These are phyloP conservation scores for Myiopsitta monachus DNA, from an alignment of 2,113 vertebrate genomes.

Conservation along the genomic window DNA sequence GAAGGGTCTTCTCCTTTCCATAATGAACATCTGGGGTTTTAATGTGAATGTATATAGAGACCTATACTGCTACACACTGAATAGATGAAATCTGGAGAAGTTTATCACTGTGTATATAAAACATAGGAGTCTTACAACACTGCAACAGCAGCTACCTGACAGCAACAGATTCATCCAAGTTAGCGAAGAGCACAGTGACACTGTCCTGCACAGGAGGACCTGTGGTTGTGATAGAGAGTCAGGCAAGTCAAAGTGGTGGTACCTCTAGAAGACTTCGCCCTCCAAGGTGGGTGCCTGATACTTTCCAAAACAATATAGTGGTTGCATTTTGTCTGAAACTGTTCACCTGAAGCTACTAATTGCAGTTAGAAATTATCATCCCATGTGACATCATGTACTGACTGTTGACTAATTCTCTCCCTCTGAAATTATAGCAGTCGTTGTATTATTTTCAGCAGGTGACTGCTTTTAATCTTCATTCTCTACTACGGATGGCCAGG, in stretches of 20 bases:
- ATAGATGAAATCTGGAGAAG: background rate
- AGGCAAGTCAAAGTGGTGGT: rapidly evolving
- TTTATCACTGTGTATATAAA: background rate
- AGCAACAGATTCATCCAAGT: background rate
- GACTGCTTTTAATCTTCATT: background rate
- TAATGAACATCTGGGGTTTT: background rate
- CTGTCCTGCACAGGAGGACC: background rate
- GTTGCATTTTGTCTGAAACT: background rate
- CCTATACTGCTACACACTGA: background rate
- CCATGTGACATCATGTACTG: background rate
- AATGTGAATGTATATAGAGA: background rate
- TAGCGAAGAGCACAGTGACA: background rate
- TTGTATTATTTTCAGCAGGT: background rate
- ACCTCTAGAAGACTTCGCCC: background rate
- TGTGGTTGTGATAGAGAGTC: background rate
- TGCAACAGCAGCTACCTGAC: background rate
- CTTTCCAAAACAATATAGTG: background rate
- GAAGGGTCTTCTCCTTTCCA: background rate
- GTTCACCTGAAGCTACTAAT: background rate
- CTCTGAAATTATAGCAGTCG: background rate
- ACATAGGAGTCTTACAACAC: background rate
- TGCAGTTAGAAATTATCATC: background rate
- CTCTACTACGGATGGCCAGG: background rate
- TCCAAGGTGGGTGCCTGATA: background rate
- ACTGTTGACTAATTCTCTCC: background rate